Base-by-base conservation (phyloP, 2,888 invertebrate species). In the Ametastegia equiseti region DNA sequence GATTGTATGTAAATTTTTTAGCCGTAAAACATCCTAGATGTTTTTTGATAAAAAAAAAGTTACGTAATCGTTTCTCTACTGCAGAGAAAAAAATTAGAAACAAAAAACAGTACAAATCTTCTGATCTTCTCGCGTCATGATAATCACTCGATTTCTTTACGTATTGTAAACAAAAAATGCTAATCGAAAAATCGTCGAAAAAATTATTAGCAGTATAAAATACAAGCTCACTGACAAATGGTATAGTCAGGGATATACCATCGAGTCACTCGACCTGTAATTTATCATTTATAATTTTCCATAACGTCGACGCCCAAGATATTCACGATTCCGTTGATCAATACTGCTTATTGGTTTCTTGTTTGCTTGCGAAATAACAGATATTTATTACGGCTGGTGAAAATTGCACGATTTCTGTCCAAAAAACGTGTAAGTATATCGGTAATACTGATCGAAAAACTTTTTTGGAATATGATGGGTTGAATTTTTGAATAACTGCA, bases 1-100 rank as follows among this genome's bases (percentile, higher is more conserved):
- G 30, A 60, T 60, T 60, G 60, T 60, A 60, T 60, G 60, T 60
- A 60, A 60, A 60, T 60, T 60, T 60, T 47, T 15, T 30, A 11
- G 15, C 60, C 13, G 30, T 60, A 60, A 13, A 30, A 60, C 7
- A 42, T 11, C 27, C 2, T 60, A 60, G 60, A 27, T 60, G 2
- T 60, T 30, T 30, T 11, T 60, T 60, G 27, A 30, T 30, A 13
- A 30, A 30, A 30, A 60, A 47, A 47, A 15, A 27, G 23, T 60
- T 60, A 30, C 60, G 30, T 60, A 60, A 60, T 19, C 23, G 54
- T 19, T n/a, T n/a, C n/a, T 54, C 54, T 54, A 54, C 23, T 54
- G 54, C 23, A 23, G 9, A 54, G 23, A 54, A 54, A 54, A 54
- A 54, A n/a, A n/a, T n/a, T n/a, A n/a, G n/a, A n/a, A n/a, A n/a